A percentile compares a stretch with the other conserved stretches of the same genome.
Conservation (phyloP, 2,888 invertebrate species). For the Dolichomitus sp. region DNA sequence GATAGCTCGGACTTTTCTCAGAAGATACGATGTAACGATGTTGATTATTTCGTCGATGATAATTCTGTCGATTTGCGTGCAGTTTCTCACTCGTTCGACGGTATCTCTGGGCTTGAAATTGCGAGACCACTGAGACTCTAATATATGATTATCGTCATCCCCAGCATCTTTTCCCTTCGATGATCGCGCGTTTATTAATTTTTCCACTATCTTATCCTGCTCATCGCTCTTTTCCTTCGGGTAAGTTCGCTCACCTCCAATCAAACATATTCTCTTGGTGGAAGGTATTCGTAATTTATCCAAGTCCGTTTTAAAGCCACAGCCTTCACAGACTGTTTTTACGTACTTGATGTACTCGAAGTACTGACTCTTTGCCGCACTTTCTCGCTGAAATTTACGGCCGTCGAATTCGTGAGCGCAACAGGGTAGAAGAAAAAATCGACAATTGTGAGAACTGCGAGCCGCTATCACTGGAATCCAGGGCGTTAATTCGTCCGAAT, state of each 20-base stretch:
- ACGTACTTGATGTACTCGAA: slow-evolving; percentile 91
- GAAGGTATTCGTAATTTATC: slow-evolving; percentile 98
- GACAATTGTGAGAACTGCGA: slow-evolving; percentile 91
- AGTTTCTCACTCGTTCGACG: slow-evolving; percentile 93
- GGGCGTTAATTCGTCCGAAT: slow-evolving; percentile 99
- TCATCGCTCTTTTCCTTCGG: slow-evolving; percentile 81
- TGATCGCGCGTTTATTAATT: slow-evolving; percentile 85
- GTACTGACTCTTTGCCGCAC: slow-evolving; percentile 92
- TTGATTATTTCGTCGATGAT: slow-evolving; percentile 90
- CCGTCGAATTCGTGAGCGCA: slow-evolving; percentile 97
- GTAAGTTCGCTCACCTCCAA: slow-evolving; percentile 89
- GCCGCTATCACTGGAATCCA: slow-evolving; percentile 98
- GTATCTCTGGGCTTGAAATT: slow-evolving; percentile 90
- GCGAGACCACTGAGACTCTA: slow-evolving; percentile 84
- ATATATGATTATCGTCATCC: slow-evolving; percentile 56
- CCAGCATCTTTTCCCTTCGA: slow-evolving; percentile 38
- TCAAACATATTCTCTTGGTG: slow-evolving; percentile 95
- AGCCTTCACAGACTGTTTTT: slow-evolving; percentile 88
- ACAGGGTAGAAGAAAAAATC: slow-evolving; percentile 97
- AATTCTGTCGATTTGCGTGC: slow-evolving; percentile 92
- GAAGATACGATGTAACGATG: slow-evolving; percentile 89
- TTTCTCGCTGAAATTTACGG: slow-evolving; percentile 92
- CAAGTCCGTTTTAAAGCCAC: slow-evolving; percentile 91
- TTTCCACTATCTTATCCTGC: slow-evolving; percentile 86
- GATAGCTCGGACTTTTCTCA: slow-evolving; percentile 83